A percentile compares a stretch with the other conserved stretches of the same genome.
These are phyloP conservation scores for Acrocephalus kingi DNA, from an alignment of 2,113 vertebrate genomes.

Conservation along the genomic window DNA sequence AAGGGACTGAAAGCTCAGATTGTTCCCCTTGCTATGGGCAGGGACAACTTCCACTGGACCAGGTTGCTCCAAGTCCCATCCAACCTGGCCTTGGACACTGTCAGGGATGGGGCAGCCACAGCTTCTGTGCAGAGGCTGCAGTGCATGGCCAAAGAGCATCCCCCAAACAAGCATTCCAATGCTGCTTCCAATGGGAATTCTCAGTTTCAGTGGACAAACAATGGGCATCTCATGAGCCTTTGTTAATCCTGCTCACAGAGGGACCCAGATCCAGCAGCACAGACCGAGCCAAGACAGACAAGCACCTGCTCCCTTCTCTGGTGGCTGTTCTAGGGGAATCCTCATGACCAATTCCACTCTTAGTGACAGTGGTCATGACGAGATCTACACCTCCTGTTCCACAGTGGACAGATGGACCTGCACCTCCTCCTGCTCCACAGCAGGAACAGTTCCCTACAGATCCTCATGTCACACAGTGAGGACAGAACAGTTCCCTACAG, in stretches of 20 bases:
- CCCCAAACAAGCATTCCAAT: rapidly evolving
- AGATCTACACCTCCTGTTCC: neutral
- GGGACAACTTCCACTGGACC: neutral
- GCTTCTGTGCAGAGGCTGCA: neutral
- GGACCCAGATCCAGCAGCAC: neutral
- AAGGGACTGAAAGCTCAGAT: neutral
- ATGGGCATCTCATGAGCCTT: neutral
- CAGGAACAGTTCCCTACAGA: neutral
- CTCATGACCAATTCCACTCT: neutral
- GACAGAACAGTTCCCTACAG: neutral
- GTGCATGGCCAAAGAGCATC: neutral
- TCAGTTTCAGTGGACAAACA: neutral
- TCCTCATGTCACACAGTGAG: rapidly evolving
- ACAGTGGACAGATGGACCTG: neutral
- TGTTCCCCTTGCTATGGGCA: neutral
- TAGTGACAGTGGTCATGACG: neutral
- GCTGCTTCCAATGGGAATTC: neutral
- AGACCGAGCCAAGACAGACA: neutral
- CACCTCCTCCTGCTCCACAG: neutral
- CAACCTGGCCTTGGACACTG: neutral
- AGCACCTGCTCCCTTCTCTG: neutral
- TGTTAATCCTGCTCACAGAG: neutral
- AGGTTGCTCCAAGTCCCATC: neutral
- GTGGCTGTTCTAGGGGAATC: neutral
- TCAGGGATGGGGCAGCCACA: neutral